phyloP scores from a whole-genome alignment of 2,113 vertebrate species.

The Otolemur garnettii region DNA sequence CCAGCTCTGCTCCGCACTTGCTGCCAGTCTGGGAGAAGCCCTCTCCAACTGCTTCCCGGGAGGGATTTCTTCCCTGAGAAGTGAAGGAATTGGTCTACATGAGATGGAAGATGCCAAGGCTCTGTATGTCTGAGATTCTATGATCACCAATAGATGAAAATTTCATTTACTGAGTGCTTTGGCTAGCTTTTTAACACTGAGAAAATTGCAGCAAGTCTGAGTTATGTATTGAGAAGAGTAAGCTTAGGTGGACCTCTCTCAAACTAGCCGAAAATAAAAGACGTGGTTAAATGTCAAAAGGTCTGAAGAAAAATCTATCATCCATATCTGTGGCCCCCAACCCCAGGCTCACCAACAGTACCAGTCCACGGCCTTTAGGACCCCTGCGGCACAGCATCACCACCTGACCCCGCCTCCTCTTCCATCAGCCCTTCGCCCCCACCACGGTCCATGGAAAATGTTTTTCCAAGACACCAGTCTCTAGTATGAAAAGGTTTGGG shows the following conservation, averaged over 20 bases:
- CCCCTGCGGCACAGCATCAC: too few species aligned
- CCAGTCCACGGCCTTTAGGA: too few species aligned
- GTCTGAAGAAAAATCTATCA: not conserved
- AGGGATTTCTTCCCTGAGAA: not conserved
- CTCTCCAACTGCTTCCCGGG: not conserved
- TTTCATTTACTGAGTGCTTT: not conserved
- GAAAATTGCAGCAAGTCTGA: not conserved
- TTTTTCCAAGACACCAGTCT: too few species aligned
- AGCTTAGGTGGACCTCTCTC: not conserved
- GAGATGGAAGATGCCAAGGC: too few species aligned
- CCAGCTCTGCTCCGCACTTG: accelerated
- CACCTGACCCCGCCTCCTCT: too few species aligned
- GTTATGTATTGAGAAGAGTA: not conserved
- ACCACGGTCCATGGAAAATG: too few species aligned
- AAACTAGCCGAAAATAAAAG: not conserved
- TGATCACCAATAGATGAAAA: not conserved
- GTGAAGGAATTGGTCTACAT: not conserved
- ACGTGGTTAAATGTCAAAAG: accelerated
- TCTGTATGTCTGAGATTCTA: not conserved
- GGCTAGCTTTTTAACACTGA: not conserved
- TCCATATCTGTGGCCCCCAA: not conserved
- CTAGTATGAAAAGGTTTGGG: too few species aligned
- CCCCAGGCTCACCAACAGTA: too few species aligned
- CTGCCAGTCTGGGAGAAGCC: too few species aligned
- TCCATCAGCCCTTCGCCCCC: too few species aligned